Percentiles rank a stretch among this genome's conserved stretches.
phyloP scores from a whole-genome alignment of 2,888 invertebrate species.

The Tenthredo livida region DNA sequence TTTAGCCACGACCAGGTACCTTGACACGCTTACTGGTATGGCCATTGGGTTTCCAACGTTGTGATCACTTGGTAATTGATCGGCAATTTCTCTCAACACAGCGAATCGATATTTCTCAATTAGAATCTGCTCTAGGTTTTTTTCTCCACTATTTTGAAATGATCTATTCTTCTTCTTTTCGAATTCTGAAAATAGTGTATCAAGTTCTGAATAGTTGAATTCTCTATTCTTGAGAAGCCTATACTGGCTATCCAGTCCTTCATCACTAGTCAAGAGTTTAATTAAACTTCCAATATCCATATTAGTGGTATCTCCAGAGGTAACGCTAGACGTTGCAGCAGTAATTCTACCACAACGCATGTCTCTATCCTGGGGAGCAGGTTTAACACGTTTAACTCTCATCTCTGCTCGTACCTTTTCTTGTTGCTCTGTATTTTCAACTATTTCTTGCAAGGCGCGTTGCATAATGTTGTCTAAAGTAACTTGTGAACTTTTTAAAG shows the following conservation, averaged over 20 bases:
- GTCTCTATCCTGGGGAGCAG: neutral
- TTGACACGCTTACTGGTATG: neutral
- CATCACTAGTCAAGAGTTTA: neutral
- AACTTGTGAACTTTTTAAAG: constrained; percentile 36
- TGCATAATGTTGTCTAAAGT: constrained; percentile 54
- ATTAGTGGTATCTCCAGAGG: neutral
- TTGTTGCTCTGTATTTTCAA: constrained; percentile 54
- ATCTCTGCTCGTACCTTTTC: constrained; percentile 52
- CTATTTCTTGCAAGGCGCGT: constrained; percentile 54
- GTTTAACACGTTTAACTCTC: constrained; percentile 48
- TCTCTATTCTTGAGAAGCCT: neutral
- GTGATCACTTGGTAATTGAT: constrained; percentile 37
- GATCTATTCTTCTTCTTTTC: neutral
- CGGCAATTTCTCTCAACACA: constrained; percentile 54
- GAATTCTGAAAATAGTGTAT: neutral
- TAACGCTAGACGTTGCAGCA: neutral
- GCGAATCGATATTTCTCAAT: constrained; percentile 57
- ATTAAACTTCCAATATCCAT: neutral
- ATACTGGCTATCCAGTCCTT: neutral
- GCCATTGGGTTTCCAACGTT: constrained; percentile 32
- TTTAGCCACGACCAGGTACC: neutral
- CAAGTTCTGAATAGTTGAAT: neutral
- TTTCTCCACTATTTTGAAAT: constrained; percentile 11
- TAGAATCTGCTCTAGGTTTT: constrained; percentile 53
- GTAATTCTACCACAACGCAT: constrained; percentile 28